Evolutionary conservation across 2,113 vertebrate genomes (phyloP).

Genomic region (Notechis scutatus): DNA sequence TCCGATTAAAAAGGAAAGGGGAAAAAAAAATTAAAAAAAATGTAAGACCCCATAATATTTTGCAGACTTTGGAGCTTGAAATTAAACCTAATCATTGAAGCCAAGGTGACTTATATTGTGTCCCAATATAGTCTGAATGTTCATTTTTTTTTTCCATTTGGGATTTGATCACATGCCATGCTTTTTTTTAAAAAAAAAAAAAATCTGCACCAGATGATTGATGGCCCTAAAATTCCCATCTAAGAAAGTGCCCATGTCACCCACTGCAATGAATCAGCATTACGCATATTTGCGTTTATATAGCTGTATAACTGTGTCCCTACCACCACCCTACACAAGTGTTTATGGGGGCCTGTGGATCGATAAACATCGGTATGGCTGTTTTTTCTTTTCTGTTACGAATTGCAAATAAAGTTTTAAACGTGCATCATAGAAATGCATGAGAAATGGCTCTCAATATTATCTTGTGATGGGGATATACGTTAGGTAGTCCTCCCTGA

Average conservation of each 20-base stretch:
- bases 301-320: not conserved
- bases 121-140: conserved; percentile 44
- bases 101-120: conserved; percentile 11
- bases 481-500: not conserved
- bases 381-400: not conserved
- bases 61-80: conserved; percentile 30
- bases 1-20: not conserved
- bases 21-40: not conserved
- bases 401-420: not conserved
- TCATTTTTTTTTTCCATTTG: conserved; percentile 1
- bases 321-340: not conserved
- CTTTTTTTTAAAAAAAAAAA: not conserved
- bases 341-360: not conserved
- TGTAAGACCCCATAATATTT: not conserved
- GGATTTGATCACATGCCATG: conserved; percentile 20
- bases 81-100: conserved; percentile 1
- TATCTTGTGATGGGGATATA: not conserved
- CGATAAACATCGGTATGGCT: not conserved
- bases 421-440: not conserved
- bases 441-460: not conserved
- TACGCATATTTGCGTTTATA: not conserved
- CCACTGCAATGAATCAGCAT: not conserved
- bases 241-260: not conserved
- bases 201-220: conserved; percentile 25
- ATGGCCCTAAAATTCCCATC: not conserved